Percentiles rank a stretch among this genome's conserved stretches.
Evolutionary conservation across 2,888 invertebrate species (phyloP).

Genomic region (Sericinus montela): DNA sequence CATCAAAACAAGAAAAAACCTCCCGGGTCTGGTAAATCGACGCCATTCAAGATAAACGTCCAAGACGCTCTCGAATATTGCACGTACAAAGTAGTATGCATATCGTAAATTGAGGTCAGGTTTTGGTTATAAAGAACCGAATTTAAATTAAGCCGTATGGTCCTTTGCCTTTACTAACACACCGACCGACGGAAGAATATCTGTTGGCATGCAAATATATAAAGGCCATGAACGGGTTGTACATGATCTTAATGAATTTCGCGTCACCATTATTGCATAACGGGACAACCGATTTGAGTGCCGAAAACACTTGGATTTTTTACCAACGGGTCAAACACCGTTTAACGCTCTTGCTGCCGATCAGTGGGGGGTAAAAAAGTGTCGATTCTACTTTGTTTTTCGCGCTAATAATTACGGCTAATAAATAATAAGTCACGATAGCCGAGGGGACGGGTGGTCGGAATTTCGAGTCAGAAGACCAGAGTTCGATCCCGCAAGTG

Average conservation of each 20-base stretch:
- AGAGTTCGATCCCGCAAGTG: too few species aligned
- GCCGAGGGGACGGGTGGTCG: too few species aligned
- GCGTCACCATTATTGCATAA: constrained; percentile 46
- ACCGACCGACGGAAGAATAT: constrained; percentile 11
- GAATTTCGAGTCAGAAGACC: too few species aligned
- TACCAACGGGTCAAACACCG: constrained; percentile 39
- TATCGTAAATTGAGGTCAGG: constrained; percentile 20
- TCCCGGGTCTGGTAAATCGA: not conserved
- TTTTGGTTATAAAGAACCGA: constrained; percentile 39
- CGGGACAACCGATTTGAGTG: constrained; percentile 38
- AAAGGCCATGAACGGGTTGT: not conserved
- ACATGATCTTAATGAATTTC: constrained; percentile 39
- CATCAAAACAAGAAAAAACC: not conserved
- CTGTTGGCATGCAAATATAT: not conserved
- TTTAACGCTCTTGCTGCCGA: constrained; percentile 25
- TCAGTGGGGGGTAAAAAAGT: constrained; percentile 32
- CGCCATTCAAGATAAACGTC: constrained; percentile 13
- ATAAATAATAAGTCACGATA: too few species aligned
- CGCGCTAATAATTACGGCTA: too few species aligned
- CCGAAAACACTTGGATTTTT: constrained; percentile 24
- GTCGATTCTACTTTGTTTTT: constrained; percentile 28
- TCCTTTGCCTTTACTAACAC: constrained; percentile 27
- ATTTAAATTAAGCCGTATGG: constrained; percentile 51
- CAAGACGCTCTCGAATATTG: constrained; percentile 1
- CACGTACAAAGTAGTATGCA: not conserved